Evolutionary conservation across 2,113 vertebrate genomes (phyloP).

Genomic region (Oreotrochilus melanogaster): DNA sequence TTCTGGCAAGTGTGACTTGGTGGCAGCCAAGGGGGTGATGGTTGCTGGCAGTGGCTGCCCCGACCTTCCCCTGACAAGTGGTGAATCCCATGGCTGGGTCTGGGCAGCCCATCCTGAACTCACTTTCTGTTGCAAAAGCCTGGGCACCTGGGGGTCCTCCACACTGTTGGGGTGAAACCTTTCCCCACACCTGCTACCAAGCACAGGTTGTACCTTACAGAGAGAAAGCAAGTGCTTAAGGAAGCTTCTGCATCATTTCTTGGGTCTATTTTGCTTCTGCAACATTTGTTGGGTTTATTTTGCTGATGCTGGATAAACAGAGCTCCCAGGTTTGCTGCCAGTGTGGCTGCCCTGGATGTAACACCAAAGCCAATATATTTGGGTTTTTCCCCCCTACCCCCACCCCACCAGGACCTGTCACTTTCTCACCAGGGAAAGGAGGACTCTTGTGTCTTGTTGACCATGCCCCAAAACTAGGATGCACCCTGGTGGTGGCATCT

Average conservation of each 20-base stretch:
- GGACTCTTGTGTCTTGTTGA: neutral
- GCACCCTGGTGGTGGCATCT: neutral
- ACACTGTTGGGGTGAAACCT: neutral
- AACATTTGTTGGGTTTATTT: neutral
- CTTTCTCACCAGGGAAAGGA: neutral
- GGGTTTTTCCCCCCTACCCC: fast-evolving
- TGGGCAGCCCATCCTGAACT: neutral
- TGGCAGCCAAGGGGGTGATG: neutral
- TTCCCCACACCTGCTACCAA: fast-evolving
- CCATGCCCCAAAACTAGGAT: neutral
- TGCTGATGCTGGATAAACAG: neutral
- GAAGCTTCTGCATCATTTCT: fast-evolving
- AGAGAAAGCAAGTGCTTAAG: neutral
- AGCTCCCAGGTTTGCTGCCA: neutral
- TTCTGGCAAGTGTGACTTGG: neutral
- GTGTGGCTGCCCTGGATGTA: neutral
- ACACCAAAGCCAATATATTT: neutral
- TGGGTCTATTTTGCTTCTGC: neutral
- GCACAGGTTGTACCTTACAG: neutral
- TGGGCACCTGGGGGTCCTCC: neutral
- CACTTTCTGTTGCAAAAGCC: neutral
- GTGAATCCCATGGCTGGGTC: neutral
- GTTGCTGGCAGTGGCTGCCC: neutral
- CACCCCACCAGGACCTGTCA: neutral
- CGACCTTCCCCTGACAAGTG: neutral